Conservation (phyloP, 2,888 invertebrate genomes). For the Eudemis profundana region DNA sequence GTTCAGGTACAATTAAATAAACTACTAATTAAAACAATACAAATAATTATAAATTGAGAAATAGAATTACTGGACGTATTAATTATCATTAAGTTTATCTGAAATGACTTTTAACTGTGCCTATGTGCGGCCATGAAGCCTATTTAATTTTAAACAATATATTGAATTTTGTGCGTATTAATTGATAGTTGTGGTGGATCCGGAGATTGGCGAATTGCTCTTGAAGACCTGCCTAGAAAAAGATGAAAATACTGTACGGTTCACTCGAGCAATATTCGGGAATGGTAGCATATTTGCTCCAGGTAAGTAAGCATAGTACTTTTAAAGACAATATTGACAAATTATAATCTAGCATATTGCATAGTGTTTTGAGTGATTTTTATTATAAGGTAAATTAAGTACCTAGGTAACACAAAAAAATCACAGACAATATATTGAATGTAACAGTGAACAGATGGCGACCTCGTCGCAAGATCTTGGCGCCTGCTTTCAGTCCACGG, state of each 20-base stretch:
- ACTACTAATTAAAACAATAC: too few relatives aligned
- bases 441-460: constrained; percentile 41
- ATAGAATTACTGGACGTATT: too few relatives aligned
- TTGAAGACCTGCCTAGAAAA: constrained; percentile 14
- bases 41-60: too few relatives aligned
- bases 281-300: constrained; percentile 28
- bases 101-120: not conserved
- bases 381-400: not conserved
- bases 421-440: too few relatives aligned
- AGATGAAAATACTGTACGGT: not conserved
- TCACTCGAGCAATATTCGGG: not conserved
- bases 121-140: too few relatives aligned
- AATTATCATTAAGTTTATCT: not conserved
- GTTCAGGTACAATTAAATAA: too few relatives aligned
- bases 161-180: constrained; percentile 3
- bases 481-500: constrained; percentile 38
- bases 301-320: not conserved
- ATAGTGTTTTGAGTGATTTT: not conserved
- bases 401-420: not conserved
- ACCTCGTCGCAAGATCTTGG: constrained; percentile 39
- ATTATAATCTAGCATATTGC: not conserved
- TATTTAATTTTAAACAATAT: not conserved
- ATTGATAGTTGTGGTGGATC: constrained; percentile 12
- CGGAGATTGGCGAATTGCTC: constrained; percentile 7
- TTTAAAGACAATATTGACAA: too few relatives aligned